A percentile compares a stretch with the other conserved stretches of the same genome.
Evolutionary conservation across 2,888 invertebrate genomes (phyloP).

Genomic region (Litoditis marina): DNA sequence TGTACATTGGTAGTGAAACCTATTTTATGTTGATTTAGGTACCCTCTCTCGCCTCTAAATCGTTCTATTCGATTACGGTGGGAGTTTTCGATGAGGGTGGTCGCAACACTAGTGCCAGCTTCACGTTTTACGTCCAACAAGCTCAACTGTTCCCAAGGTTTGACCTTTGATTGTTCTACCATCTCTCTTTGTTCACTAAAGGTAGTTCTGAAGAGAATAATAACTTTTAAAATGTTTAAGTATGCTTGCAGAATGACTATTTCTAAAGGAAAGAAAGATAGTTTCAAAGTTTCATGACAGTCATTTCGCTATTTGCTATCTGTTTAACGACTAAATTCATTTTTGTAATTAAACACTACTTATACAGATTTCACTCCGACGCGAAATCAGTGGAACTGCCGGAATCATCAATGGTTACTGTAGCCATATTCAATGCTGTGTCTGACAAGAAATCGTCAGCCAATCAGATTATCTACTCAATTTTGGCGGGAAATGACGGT

Average conservation of each 20-base stretch:
- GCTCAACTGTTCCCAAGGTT: constrained; percentile 20
- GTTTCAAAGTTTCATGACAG: too few species aligned
- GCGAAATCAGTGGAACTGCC: not conserved
- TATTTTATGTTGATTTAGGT: too few species aligned
- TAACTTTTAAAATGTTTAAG: too few species aligned
- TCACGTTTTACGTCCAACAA: constrained; percentile 29
- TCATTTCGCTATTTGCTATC: too few species aligned
- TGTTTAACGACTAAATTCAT: too few species aligned
- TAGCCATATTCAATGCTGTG: constrained; percentile 3
- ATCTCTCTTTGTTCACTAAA: too few species aligned
- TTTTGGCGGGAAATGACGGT: constrained; percentile 15
- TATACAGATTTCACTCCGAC: not conserved
- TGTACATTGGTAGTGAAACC: too few species aligned
- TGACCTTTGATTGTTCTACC: not conserved
- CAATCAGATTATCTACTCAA: constrained; percentile 8
- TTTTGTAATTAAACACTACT: not conserved
- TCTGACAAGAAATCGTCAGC: not conserved
- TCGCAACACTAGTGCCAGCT: constrained; percentile 25
- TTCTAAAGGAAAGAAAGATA: too few species aligned
- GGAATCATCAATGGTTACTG: not conserved
- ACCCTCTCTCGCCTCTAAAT: constrained; percentile 10
- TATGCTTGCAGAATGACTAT: too few species aligned
- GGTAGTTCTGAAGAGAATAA: too few species aligned
- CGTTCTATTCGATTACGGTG: constrained; percentile 17
- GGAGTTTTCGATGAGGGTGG: constrained; percentile 21